Base-by-base conservation (phyloP, 1,140 invertebrate species). In the Dryas iulia region DNA sequence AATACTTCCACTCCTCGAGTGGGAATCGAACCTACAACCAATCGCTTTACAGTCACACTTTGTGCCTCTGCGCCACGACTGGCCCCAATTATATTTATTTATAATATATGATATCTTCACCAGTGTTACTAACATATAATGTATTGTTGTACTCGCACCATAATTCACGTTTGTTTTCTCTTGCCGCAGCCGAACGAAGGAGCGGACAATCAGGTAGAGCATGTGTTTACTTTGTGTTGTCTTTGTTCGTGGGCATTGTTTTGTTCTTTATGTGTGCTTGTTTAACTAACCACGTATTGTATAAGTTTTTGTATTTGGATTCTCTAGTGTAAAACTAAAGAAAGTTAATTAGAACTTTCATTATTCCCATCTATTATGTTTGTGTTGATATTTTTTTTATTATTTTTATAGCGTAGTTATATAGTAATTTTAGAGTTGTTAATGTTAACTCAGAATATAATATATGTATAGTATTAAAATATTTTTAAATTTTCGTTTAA, bases 131-230 rank as follows among this genome's bases (percentile, higher is more conserved):
- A 39, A 18, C 3, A n/a, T 47, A 10, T 47, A 59, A 25, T 10
- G 31, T 33, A 47, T 60, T 47, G 59, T 26, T 26, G 33, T 60
- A 12, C 58, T 10, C 18, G n/a, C 14, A 58, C 26, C 24, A 39
- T 61, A 56, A 68, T 59, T 59, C 18, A 66, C 35, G 59, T 61
- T 68, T 79, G 66, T 84, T 82, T 87, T 87, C 74, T 86, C 71
- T 87, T 89, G 82, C 81, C 71, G 66, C 81, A 90, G 86, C 83
- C 83, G 69, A 86, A 87, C 80, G 77, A 81, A 86, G 85, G 84
- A 83, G 81, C 84, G 63, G 86, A 90, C 69, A 89, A 87, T 83
- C 85, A 90, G 88, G 88, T 90, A 90, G 65, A 28, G 56, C 35
- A 59, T 54, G 65, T 59, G 30, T 63, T 26, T 57, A 61, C 18